A percentile compares a stretch with the other conserved stretches of the same genome.
phyloP scores from a whole-genome alignment of 2,797 vertebrate species.

The Lagocephalus sceleratus region DNA sequence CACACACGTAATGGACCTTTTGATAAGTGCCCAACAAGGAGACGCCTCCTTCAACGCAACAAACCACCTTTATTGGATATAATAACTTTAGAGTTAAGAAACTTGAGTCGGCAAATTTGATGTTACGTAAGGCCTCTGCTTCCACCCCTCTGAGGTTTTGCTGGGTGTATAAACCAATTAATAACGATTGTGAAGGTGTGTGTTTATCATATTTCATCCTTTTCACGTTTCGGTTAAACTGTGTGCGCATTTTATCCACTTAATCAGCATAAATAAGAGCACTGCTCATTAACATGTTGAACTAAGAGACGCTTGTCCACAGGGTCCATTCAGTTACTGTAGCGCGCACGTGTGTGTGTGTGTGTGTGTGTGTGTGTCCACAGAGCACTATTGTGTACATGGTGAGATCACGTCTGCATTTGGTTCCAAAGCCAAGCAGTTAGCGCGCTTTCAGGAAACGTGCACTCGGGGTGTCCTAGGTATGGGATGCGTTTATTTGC shows the following conservation, averaged over 20 bases:
- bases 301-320: background rate
- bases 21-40: background rate
- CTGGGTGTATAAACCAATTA: slow-evolving; percentile 24
- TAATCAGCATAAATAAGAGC: background rate
- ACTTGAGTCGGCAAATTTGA: background rate
- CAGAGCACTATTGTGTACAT: slow-evolving; percentile 41
- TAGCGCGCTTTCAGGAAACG: background rate
- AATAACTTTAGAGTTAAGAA: background rate
- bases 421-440: slow-evolving; percentile 11
- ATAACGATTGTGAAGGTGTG: background rate
- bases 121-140: slow-evolving; percentile 31
- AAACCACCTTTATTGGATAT: background rate
- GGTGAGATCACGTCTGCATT: slow-evolving; percentile 39
- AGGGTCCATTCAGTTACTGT: too few relatives aligned
- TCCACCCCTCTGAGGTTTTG: slow-evolving; percentile 8
- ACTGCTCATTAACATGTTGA: background rate
- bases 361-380: too few relatives aligned
- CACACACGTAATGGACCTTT: background rate
- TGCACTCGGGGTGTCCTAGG: background rate
- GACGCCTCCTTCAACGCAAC: background rate
- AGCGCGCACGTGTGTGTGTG: too few relatives aligned
- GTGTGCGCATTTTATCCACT: background rate
- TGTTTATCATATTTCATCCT: background rate
- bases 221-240: background rate
- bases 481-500: too few relatives aligned